These are phyloP conservation scores for Athalia rosae DNA, from an alignment of 2,888 invertebrate species.

Conservation along the genomic window DNA sequence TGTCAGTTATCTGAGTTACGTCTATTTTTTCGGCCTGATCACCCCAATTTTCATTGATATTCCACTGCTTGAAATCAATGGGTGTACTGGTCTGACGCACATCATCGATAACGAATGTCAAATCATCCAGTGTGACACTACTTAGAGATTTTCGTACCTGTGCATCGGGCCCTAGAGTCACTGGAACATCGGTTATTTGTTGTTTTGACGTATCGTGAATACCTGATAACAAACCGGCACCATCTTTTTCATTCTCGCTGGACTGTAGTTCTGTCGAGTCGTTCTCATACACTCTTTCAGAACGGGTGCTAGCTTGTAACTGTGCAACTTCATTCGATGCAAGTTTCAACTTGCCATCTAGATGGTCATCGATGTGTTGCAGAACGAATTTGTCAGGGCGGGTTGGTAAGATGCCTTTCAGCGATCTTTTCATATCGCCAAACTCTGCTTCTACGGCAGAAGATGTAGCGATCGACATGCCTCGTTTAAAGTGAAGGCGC, in stretches of 20 bases:
- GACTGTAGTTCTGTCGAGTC: slow-evolving; percentile 5
- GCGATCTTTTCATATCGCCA: slow-evolving; percentile 47
- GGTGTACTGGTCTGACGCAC: slow-evolving; percentile 24
- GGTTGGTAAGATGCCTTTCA: slow-evolving; percentile 50
- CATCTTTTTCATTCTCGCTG: background rate
- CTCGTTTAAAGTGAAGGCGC: slow-evolving; percentile 47
- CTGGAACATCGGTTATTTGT: background rate
- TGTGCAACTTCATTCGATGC: slow-evolving; percentile 37
- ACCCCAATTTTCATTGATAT: slow-evolving; percentile 21
- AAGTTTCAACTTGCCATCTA: slow-evolving; percentile 51
- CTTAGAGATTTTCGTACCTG: slow-evolving; percentile 19
- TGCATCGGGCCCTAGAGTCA: background rate
- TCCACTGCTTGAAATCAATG: slow-evolving; percentile 21
- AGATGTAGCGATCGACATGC: slow-evolving; percentile 49
- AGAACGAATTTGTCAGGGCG: slow-evolving; percentile 51
- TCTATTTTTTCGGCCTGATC: slow-evolving; percentile 21
- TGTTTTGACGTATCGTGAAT: background rate
- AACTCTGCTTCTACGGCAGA: slow-evolving; percentile 53
- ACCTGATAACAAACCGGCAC: background rate
- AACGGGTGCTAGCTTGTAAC: background rate
- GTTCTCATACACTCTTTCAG: background rate
- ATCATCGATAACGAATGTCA: slow-evolving; percentile 9
- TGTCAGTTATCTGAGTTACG: background rate
- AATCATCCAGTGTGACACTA: slow-evolving; percentile 1
- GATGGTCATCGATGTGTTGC: slow-evolving; percentile 49